Conservation (phyloP, 2,797 vertebrate species). For the Rhabdomys pumilio region DNA sequence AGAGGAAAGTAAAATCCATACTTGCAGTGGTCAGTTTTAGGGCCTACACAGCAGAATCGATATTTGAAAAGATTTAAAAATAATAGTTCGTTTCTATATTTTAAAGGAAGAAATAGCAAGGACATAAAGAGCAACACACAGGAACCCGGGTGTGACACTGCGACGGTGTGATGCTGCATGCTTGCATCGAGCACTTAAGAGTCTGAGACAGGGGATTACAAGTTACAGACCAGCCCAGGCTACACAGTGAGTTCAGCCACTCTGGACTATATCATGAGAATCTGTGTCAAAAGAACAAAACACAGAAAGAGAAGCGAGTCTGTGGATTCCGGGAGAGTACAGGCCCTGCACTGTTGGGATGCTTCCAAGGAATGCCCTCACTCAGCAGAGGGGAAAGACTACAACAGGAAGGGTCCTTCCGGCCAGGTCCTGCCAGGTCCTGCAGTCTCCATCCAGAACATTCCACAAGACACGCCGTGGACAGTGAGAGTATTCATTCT, state of each 20-base stretch:
- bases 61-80: neutral
- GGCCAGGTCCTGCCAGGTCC: neutral
- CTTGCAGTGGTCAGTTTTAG: neutral
- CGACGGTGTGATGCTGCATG: neutral
- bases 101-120: constrained; percentile 18
- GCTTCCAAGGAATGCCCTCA: rapidly evolving
- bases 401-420: neutral
- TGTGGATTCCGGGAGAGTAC: rapidly evolving
- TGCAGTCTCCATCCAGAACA: neutral
- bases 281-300: neutral
- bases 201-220: neutral
- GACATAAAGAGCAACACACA: neutral
- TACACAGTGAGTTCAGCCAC: neutral
- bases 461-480: neutral
- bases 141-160: neutral
- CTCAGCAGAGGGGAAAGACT: neutral
- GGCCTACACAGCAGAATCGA: neutral
- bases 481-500: neutral
- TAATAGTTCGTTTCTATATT: neutral
- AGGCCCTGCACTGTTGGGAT: rapidly evolving
- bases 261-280: neutral
- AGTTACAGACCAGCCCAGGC: neutral
- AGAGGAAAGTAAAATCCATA: neutral
- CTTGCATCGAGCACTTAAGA: neutral
- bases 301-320: neutral